phyloP scores from a whole-genome alignment of 2,797 vertebrate species.

The Salmo trutta region DNA sequence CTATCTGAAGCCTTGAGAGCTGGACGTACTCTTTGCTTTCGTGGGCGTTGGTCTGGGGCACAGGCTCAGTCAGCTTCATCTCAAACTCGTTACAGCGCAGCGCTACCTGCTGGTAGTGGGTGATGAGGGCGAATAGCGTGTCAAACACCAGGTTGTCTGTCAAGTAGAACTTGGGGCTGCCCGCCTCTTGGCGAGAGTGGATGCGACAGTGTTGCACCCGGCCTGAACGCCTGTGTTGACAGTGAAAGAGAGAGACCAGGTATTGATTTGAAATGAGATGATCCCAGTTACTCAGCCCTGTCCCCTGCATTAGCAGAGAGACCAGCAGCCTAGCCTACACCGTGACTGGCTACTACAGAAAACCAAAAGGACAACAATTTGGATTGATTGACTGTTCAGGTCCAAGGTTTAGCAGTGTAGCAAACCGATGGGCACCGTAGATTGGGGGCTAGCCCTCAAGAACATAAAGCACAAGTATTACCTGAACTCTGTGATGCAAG shows the following conservation, averaged over 20 bases:
- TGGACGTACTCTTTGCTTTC: conserved; percentile 96
- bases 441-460: no score
- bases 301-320: no score
- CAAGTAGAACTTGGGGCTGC: conserved; percentile 97
- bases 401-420: no score
- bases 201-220: conserved; percentile 98
- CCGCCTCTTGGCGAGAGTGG: conserved; percentile 95
- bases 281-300: no score
- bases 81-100: conserved; percentile 98
- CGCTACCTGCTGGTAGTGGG: conserved; percentile 96
- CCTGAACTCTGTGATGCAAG: neutral
- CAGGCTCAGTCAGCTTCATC: conserved; percentile 97
- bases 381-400: no score
- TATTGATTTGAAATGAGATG: no score
- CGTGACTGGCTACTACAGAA: no score
- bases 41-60: conserved; percentile 96
- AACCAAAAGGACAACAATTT: no score
- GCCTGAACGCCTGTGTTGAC: conserved; percentile 84
- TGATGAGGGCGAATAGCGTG: conserved; percentile 95
- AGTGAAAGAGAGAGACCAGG: neutral
- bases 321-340: no score
- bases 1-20: neutral
- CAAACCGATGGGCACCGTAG: no score
- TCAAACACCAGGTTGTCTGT: conserved; percentile 98
- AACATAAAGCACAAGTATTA: no score